phyloP scores from a whole-genome alignment of 2,113 vertebrate species.

The Lepidothrix coronata region DNA sequence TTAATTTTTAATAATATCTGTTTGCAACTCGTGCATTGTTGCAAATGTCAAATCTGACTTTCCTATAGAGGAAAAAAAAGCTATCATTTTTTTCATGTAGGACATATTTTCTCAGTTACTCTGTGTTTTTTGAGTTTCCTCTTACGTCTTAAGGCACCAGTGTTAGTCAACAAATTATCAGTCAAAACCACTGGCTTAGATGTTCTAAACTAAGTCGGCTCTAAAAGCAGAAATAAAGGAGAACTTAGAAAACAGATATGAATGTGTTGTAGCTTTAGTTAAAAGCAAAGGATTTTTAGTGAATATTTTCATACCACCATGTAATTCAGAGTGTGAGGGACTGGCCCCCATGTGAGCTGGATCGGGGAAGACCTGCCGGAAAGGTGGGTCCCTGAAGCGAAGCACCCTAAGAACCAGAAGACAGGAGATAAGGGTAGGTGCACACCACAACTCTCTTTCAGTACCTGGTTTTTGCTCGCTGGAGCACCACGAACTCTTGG shows the following conservation, averaged over 20 bases:
- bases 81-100: neutral
- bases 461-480: neutral
- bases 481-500: neutral
- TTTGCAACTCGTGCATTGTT: slow-evolving; percentile 26
- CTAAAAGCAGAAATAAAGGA: neutral
- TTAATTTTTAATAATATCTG: slow-evolving; percentile 70
- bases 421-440: neutral
- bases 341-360: neutral
- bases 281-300: neutral
- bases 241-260: neutral
- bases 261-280: neutral
- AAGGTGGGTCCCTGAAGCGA: neutral
- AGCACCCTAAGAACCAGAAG: neutral
- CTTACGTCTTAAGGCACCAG: neutral
- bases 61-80: neutral
- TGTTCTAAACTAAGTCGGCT: neutral
- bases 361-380: neutral
- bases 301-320: neutral
- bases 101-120: neutral
- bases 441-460: neutral
- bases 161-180: neutral
- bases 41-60: neutral
- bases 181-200: neutral
- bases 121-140: neutral
- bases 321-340: neutral